Evolutionary conservation across 2,888 invertebrate species (phyloP), one percentile per base, ranked within the genome.

Genomic region (Galerucella pusilla): DNA sequence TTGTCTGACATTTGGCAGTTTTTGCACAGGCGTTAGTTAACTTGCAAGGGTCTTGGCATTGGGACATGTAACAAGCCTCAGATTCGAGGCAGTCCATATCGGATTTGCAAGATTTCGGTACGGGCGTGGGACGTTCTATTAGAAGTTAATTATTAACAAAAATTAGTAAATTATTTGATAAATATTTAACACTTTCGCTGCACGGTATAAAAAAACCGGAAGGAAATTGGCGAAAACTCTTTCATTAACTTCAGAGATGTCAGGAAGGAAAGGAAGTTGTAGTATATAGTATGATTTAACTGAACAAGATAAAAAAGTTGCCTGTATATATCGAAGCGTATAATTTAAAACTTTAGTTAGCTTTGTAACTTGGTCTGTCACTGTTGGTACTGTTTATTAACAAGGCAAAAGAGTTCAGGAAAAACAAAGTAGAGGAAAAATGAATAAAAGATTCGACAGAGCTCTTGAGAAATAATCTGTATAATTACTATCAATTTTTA

Each of bases 21-120:
- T 90, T 86, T 81, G 93, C 93, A 89, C 95, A 95, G 79, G 92
- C 91, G 88, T 92, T 92, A 86, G 92, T 92, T 91, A 95, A 92
- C 87, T 94, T 94, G 89, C 95, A 96, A 82, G 95, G 95, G 88
- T 95, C 92, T 88, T 93, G 93, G 89, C 95, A 96, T 83, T 92
- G 88, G 84, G 93, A 93, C 91, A 93, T 93, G 88, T 94, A 93
- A 89, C 96, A 96, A 85, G 94, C 93, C 90, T 94, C 94, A 81
- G 91, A 92, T 86, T 93, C 93, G 89, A 94, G 93, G 89, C 96
- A 96, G 89, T 96, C 94, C 86, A 92, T 92, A 89, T 95, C 94
- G 87, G 93, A 93, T 88, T 93, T 92, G 90, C 95, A 96, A 85
- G 94, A 93, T 88, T 92, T 94, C 84, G 92, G 93, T 87, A 90